phyloP scores from a whole-genome alignment of 2,888 invertebrate genomes.

The Pheosia tremula region DNA sequence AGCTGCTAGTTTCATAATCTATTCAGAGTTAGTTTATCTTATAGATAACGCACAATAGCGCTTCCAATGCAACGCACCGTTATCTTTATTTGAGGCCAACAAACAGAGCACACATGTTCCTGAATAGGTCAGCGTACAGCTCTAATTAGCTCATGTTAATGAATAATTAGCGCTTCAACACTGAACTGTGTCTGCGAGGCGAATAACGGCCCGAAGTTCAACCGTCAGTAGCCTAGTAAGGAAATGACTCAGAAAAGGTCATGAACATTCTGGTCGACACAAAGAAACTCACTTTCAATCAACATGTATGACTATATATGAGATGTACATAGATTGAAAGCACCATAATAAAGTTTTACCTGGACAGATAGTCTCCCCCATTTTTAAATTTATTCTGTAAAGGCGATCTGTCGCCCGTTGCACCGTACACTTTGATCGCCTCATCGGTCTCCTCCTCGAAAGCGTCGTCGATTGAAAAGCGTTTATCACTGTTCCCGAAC shows the following conservation, averaged over 20 bases:
- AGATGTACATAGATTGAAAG: background rate
- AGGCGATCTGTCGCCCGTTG: slow-evolving; percentile 89
- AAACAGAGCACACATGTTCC: slow-evolving; percentile 21
- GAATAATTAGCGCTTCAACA: slow-evolving; percentile 48
- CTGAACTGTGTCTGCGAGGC: slow-evolving; percentile 26
- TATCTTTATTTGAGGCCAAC: slow-evolving; percentile 15
- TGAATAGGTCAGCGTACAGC: slow-evolving; percentile 38
- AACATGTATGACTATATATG: slow-evolving; percentile 5
- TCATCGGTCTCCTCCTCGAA: slow-evolving; percentile 94
- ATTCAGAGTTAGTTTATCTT: background rate
- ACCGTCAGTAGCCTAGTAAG: slow-evolving; percentile 68
- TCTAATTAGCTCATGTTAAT: slow-evolving; percentile 53
- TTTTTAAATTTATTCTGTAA: slow-evolving; percentile 81
- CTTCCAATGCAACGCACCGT: background rate
- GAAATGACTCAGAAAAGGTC: slow-evolving; percentile 72
- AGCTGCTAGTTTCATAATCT: background rate
- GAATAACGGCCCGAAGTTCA: slow-evolving; percentile 56
- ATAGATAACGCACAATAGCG: background rate
- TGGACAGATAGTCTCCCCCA: slow-evolving; percentile 71
- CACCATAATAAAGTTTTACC: slow-evolving; percentile 48
- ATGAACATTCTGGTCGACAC: slow-evolving; percentile 54
- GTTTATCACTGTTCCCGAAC: slow-evolving; percentile 83
- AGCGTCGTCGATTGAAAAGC: slow-evolving; percentile 93
- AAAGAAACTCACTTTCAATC: slow-evolving; percentile 37
- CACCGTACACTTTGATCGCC: slow-evolving; percentile 92